Evolutionary conservation across 2,888 invertebrate species (phyloP).

Genomic region (Sarcophaga rosellei): DNA sequence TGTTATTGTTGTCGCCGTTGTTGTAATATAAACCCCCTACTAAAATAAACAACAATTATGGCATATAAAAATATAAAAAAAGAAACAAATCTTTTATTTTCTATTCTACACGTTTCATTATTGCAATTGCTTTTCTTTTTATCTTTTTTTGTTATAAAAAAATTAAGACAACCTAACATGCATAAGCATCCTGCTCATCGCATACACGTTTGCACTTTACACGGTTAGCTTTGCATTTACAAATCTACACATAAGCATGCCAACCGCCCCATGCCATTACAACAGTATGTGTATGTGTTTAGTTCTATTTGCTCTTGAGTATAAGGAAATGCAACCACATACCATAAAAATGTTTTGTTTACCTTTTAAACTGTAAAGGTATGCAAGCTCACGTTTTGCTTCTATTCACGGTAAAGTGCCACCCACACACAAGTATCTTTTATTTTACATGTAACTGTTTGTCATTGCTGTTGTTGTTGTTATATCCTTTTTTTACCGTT

Average conservation of each 20-base stretch:
- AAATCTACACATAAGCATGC: constrained; percentile 1
- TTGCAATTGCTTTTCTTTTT: constrained; percentile 24
- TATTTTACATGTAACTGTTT: neutral
- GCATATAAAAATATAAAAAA: constrained; percentile 49
- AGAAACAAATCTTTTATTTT: neutral
- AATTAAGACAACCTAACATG: constrained; percentile 48
- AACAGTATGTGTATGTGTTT: neutral
- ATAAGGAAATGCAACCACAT: constrained; percentile 63
- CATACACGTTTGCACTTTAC: neutral
- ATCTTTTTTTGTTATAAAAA: neutral
- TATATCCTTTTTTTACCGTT: constrained; percentile 23
- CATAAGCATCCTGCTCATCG: constrained; percentile 13
- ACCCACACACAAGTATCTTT: neutral
- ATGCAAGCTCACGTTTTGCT: constrained; percentile 60
- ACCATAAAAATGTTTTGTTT: constrained; percentile 47
- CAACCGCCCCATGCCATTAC: too few species aligned
- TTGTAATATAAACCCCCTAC: constrained; percentile 73
- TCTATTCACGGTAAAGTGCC: constrained; percentile 38
- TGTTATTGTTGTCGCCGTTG: neutral
- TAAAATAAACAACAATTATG: constrained; percentile 79
- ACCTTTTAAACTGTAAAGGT: constrained; percentile 50
- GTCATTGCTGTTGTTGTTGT: constrained; percentile 15
- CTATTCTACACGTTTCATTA: neutral
- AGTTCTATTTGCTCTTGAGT: constrained; percentile 11
- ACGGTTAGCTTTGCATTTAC: constrained; percentile 10